A percentile compares a stretch with the other conserved stretches of the same genome.
phyloP scores from a whole-genome alignment of 1,140 invertebrate genomes.

The Rhagoletis pomonella region DNA sequence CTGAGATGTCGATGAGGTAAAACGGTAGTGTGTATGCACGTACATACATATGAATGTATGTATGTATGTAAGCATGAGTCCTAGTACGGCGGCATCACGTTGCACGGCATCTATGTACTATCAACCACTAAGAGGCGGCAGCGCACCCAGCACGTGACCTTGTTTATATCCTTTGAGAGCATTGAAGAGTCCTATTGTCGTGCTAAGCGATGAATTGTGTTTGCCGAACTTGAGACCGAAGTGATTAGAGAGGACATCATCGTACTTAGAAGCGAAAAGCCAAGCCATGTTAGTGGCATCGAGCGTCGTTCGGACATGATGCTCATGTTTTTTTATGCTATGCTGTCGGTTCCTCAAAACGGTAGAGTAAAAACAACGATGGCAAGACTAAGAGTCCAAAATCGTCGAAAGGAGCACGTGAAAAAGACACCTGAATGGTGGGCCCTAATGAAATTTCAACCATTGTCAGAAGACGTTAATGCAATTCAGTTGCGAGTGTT shows the following conservation, averaged over 20 bases:
- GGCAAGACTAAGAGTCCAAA: not conserved
- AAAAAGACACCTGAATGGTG: constrained; percentile 48
- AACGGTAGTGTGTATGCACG: not conserved
- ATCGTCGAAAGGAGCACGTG: not conserved
- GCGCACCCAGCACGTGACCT: constrained; percentile 38
- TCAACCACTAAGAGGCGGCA: constrained; percentile 50
- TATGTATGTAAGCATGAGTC: not conserved
- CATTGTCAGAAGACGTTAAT: constrained; percentile 26
- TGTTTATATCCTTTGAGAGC: constrained; percentile 43
- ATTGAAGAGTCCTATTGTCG: constrained; percentile 48
- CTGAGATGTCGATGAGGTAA: constrained; percentile 30
- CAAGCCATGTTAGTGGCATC: constrained; percentile 43
- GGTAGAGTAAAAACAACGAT: not conserved
- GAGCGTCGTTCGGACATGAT: constrained; percentile 28
- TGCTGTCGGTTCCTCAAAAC: constrained; percentile 14
- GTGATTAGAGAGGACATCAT: constrained; percentile 34
- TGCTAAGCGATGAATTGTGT: constrained; percentile 51
- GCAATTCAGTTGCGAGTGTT: constrained; percentile 1
- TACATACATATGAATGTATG: no score
- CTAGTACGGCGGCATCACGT: not conserved
- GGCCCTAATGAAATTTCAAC: constrained; percentile 28
- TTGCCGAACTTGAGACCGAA: constrained; percentile 10
- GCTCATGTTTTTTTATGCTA: constrained; percentile 36
- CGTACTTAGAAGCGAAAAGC: constrained; percentile 34
- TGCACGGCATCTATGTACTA: constrained; percentile 20